Conservation (phyloP, 2,888 invertebrate species). For the Scaptomyza flava region DNA sequence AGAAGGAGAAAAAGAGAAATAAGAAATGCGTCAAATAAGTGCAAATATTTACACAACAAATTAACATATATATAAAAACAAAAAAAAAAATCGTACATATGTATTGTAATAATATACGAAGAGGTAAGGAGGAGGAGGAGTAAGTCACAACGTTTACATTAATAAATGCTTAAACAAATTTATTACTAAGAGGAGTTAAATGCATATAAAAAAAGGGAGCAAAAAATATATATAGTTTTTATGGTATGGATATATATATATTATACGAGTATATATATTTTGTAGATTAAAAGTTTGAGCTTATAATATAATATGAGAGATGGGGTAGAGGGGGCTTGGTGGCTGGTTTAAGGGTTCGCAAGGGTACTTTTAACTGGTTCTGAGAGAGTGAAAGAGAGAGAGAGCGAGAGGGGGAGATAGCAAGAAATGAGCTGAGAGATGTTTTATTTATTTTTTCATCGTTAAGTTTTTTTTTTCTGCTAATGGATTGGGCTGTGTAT, state of each 20-base stretch:
- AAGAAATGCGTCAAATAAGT: slow-evolving; percentile 35
- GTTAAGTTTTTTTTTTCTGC: background rate
- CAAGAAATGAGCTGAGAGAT: slow-evolving; percentile 38
- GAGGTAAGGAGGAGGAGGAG: slow-evolving; percentile 16
- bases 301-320: slow-evolving; percentile 31
- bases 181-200: slow-evolving; percentile 40
- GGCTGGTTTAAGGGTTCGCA: slow-evolving; percentile 1
- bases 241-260: slow-evolving; percentile 3
- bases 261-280: slow-evolving; percentile 27
- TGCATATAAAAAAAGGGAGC: slow-evolving; percentile 20
- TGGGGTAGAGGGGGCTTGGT: background rate
- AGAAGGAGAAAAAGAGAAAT: slow-evolving; percentile 20
- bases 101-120: slow-evolving; percentile 9
- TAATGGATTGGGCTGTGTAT: slow-evolving; percentile 14
- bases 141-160: slow-evolving; percentile 56
- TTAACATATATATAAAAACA: background rate
- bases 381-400: slow-evolving; percentile 33
- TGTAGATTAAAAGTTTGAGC: slow-evolving; percentile 44
- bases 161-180: slow-evolving; percentile 57
- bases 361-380: slow-evolving; percentile 8
- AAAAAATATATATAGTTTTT: slow-evolving; percentile 3
- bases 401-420: slow-evolving; percentile 35
- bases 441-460: slow-evolving; percentile 2
- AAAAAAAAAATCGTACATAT: slow-evolving; percentile 23
- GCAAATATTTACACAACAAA: slow-evolving; percentile 21